Evolutionary conservation across 2,113 vertebrate genomes (phyloP), one percentile per base, ranked within the genome.

Genomic region (Gila orcuttii): DNA sequence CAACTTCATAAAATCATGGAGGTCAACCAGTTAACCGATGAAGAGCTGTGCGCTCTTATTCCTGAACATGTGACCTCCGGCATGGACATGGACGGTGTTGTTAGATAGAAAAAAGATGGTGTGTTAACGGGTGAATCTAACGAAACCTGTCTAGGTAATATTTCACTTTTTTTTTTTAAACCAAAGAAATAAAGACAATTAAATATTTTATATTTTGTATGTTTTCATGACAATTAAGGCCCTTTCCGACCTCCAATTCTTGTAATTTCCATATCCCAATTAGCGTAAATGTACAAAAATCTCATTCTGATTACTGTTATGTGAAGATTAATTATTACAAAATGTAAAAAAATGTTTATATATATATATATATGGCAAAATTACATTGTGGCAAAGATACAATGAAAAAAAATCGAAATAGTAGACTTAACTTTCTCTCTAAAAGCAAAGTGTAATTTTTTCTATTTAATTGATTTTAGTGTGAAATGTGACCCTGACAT

Each of bases 1-100:
- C 96, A 98, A 87, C 93, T 99, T 78, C 93, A 95, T 66, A 98
- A 96, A 91, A 99, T 99, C 91, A 99, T 99, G 97, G 93, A 93
- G 71, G 96, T 96, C 85, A 99, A 99, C 76, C 93, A 95, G 66
- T 92, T 99, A 83, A 97, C 94, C 0, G 97, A 99, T 21, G 90
- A 94, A 45, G 96, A 98, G 83, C 96, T 99, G 69, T 93, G 92
- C 86, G 86, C 86, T 42, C 95, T 98, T 59, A 86, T 95, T 57
- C 55, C 83, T 93, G 88, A 95, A 60, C 31, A 64, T n/a, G 68
- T 69, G 80, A 62, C 36, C 25, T 82, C 55, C 15, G 6, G 50
- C 50, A 52, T 23, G 19, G 55, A 23, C 6, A n/a, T n/a, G n/a
- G 4, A 8, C 5, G 33, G 23, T 55, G 50, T 52, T 33, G 5